A percentile compares a stretch with the other conserved stretches of the same genome.
Conservation (phyloP, 2,888 invertebrate species). For the Marasmarcha lunaedactyla region DNA sequence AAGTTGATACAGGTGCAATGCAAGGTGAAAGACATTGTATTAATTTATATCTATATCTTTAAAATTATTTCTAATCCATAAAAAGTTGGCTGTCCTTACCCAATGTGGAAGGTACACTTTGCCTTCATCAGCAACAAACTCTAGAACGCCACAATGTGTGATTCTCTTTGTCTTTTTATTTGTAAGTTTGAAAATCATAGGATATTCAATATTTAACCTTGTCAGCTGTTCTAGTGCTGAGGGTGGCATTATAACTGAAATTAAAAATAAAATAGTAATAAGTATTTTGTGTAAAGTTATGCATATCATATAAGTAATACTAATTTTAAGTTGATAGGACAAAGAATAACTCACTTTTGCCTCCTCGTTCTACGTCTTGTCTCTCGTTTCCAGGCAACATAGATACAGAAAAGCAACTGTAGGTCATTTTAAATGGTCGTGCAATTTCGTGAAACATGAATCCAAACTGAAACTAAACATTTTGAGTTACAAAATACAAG, state of each 20-base stretch:
- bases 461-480: slow-evolving; percentile 80
- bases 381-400: slow-evolving; percentile 95
- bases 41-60: too few relatives aligned
- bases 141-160: slow-evolving; percentile 96
- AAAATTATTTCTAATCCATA: too few relatives aligned
- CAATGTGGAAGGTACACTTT: slow-evolving; percentile 98
- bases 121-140: slow-evolving; percentile 99
- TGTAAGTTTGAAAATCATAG: slow-evolving; percentile 97
- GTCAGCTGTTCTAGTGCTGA: slow-evolving; percentile 94
- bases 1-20: too few relatives aligned
- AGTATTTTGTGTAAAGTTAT: background rate
- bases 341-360: slow-evolving; percentile 84
- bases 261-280: background rate
- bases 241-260: slow-evolving; percentile 96
- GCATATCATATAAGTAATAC: too few relatives aligned
- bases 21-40: too few relatives aligned
- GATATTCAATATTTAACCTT: slow-evolving; percentile 94
- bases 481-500: slow-evolving; percentile 8
- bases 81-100: slow-evolving; percentile 66
- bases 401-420: slow-evolving; percentile 93
- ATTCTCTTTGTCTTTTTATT: slow-evolving; percentile 86
- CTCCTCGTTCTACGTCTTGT: slow-evolving; percentile 94
- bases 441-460: slow-evolving; percentile 90
- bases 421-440: slow-evolving; percentile 85
- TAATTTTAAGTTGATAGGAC: background rate